Evolutionary conservation across 1,140 invertebrate genomes (phyloP).

Genomic region (Hyles vespertilio): DNA sequence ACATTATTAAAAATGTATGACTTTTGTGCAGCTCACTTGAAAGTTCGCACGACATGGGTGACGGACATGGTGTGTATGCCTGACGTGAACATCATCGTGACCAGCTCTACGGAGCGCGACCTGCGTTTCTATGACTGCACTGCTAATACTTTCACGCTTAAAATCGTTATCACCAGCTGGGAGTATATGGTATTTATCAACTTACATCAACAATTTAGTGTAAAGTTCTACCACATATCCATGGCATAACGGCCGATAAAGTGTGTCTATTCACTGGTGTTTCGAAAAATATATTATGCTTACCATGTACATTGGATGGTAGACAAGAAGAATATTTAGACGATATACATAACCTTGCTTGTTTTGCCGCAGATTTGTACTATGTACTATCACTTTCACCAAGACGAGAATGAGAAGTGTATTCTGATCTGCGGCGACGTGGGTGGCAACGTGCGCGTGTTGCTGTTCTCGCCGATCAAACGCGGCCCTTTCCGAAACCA

Average conservation of each 20-base stretch:
- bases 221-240: too few relatives aligned
- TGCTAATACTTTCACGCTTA: conserved; percentile 80
- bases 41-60: conserved; percentile 79
- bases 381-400: conserved; percentile 80
- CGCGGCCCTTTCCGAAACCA: conserved; percentile 81
- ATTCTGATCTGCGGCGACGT: conserved; percentile 81
- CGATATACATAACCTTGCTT: too few relatives aligned
- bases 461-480: conserved; percentile 77
- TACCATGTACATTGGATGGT: too few relatives aligned
- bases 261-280: too few relatives aligned
- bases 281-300: too few relatives aligned
- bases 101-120: conserved; percentile 81
- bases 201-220: too few relatives aligned
- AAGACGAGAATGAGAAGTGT: conserved; percentile 75
- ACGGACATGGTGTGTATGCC: conserved; percentile 81
- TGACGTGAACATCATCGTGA: conserved; percentile 82
- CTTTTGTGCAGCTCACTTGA: conserved; percentile 55
- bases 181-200: conserved; percentile 63
- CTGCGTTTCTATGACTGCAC: conserved; percentile 84
- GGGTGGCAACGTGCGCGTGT: conserved; percentile 79
- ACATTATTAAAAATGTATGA: too few relatives aligned
- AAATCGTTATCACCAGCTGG: conserved; percentile 77
- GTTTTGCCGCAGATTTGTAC: conserved; percentile 51
- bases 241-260: too few relatives aligned
- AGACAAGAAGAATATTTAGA: too few relatives aligned